These are phyloP conservation scores for Takifugu bimaculatus DNA, from an alignment of 2,113 vertebrate species.

Conservation along the genomic window DNA sequence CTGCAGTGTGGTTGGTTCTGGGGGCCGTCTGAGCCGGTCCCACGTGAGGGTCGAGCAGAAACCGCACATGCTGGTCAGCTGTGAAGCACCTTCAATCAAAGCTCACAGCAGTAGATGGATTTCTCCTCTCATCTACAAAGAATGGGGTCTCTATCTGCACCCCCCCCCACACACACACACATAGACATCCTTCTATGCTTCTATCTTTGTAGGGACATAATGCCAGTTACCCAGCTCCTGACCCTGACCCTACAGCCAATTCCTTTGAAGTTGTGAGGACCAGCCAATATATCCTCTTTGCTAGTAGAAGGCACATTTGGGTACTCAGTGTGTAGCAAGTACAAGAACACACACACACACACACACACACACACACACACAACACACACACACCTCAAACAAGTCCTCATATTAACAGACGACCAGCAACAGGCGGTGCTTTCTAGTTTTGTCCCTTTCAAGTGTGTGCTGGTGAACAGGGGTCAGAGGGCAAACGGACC, in stretches of 20 bases:
- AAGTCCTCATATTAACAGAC: background rate
- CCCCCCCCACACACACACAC: background rate
- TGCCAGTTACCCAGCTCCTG: no score
- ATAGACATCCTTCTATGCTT: no score
- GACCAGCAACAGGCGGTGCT: background rate
- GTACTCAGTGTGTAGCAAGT: no score
- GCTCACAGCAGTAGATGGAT: conserved; percentile 4
- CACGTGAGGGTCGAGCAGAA: no score
- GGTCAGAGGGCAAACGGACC: conserved; percentile 43
- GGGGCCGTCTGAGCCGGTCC: no score
- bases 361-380: background rate
- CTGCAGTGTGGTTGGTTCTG: background rate
- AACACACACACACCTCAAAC: background rate
- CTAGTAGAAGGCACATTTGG: no score
- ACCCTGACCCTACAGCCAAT: no score
- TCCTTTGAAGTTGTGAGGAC: no score
- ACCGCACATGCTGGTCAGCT: conserved; percentile 1
- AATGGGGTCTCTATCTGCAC: conserved; percentile 1
- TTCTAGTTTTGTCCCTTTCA: conserved; percentile 35
- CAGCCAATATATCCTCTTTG: background rate
- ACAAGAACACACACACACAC: background rate
- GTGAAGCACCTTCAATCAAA: conserved; percentile 5
- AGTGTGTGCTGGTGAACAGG: conserved; percentile 26
- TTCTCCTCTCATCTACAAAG: conserved; percentile 32
- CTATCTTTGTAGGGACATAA: no score